Percentiles rank a stretch among this genome's conserved stretches.
Conservation (phyloP, 2,797 vertebrate genomes). For the Lacerta viridis region DNA sequence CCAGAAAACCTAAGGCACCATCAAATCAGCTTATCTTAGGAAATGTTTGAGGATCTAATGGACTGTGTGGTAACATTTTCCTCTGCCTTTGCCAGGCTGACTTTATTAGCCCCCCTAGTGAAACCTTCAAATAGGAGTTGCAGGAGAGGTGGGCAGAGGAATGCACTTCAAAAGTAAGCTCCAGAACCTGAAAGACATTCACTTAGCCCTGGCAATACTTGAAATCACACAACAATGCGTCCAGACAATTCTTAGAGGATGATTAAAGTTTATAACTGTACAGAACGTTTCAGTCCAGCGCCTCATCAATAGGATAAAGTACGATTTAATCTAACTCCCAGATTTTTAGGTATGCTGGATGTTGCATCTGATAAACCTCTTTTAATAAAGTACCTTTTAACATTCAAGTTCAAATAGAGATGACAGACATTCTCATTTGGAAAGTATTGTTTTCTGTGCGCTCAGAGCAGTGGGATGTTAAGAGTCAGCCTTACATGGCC, state of each 20-base stretch:
- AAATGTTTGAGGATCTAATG: slow-evolving; percentile 43
- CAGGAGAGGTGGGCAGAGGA: slow-evolving; percentile 29
- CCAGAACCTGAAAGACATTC: slow-evolving; percentile 21
- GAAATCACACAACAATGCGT: slow-evolving; percentile 38
- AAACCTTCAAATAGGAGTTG: slow-evolving; percentile 39
- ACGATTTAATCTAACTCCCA: background rate
- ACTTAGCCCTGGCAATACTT: slow-evolving; percentile 3
- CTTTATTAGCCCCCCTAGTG: background rate
- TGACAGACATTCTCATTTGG: background rate
- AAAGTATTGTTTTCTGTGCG: background rate
- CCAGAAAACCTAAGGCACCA: background rate
- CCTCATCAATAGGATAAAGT: slow-evolving; percentile 1
- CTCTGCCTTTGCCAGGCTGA: background rate
- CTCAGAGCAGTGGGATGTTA: background rate
- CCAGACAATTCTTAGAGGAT: slow-evolving; percentile 31
- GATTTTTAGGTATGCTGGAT: background rate
- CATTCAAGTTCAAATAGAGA: background rate
- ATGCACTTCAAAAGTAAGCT: slow-evolving; percentile 38
- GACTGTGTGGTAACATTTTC: slow-evolving; percentile 41
- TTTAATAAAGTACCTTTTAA: background rate
- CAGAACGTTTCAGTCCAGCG: slow-evolving; percentile 28
- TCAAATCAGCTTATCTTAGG: slow-evolving; percentile 20
- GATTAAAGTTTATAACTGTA: slow-evolving; percentile 30
- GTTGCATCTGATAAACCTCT: background rate
- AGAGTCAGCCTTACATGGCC: background rate